Base-by-base conservation (phyloP, 2,888 invertebrate species). In the Danaus chrysippus region DNA sequence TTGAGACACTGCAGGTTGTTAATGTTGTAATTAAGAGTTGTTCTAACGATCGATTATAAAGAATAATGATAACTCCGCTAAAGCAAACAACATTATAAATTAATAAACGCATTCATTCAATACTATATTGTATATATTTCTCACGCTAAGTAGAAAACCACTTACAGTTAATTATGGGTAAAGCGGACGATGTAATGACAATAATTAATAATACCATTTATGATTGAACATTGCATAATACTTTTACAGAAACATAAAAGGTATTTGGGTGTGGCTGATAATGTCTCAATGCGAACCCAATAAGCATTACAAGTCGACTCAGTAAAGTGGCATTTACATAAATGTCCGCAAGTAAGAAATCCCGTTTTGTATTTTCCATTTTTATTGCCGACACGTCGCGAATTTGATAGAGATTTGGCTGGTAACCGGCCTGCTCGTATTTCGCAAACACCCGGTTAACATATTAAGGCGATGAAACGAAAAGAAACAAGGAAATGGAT, bases 341-440 rank as follows among this genome's bases (percentile, higher is more conserved):
- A 85, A 85, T 83, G 62, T 63, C 62, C 56, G 59, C 59, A 56
- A 59, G 63, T 62, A 54, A 54, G 56, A 56, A 82, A 83, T 77
- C 75, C 75, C 72, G 78, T 82, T 84, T 85, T 84, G 63, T 63
- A 84, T 86, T 86, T 86, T 82, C 81, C 71, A 86, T 86, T 86
- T 86, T 86, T 86, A 87, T 86, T 85, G 82, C 82, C 77, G 75
- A 72, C 77, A 77, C 76, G 75, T 77, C 75, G 82, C 77, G 81
- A 83, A 81, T 84, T 86, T 84, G 83, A 86, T 85, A 85, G 83
- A 84, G 83, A 83, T 84, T 86, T 86, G 84, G 86, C 85, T 82
- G 78, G 77, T 78, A 78, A 82, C 76, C 79, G 81, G 77, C 76
- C 77, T 76, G 78, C 75, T 78, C 78, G 83, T 84, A 82, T 84